Evolutionary conservation across 2,797 vertebrate genomes (phyloP).

Genomic region (Tapirus indicus): DNA sequence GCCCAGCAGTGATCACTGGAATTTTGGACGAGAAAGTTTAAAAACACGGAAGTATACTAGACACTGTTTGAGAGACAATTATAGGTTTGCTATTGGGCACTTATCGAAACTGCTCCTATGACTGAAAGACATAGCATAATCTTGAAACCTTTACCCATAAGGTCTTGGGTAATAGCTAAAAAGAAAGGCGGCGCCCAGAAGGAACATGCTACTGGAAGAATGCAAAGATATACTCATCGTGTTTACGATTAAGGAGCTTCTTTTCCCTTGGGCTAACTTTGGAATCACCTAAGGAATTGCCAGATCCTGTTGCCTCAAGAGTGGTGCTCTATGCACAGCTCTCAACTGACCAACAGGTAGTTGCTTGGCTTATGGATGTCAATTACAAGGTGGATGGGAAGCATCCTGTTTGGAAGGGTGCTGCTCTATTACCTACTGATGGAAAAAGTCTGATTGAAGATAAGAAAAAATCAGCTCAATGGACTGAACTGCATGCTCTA

Average conservation of each 20-base stretch:
- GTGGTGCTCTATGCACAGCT: background rate
- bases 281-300: background rate
- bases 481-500: background rate
- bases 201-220: background rate
- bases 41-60: background rate
- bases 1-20: background rate
- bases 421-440: background rate
- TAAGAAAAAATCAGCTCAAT: background rate
- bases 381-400: background rate
- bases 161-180: background rate
- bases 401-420: background rate
- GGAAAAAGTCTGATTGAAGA: background rate
- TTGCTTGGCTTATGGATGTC: background rate
- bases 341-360: background rate
- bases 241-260: background rate
- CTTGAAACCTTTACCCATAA: background rate
- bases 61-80: background rate
- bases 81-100: background rate
- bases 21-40: conserved; percentile 1
- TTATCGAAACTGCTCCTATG: background rate
- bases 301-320: background rate
- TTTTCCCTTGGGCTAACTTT: background rate
- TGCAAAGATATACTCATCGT: background rate
- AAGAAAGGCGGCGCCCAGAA: background rate
- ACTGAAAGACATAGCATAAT: background rate